Base-by-base conservation (phyloP, 1,140 invertebrate species). In the Propsilocerus akamusi region DNA sequence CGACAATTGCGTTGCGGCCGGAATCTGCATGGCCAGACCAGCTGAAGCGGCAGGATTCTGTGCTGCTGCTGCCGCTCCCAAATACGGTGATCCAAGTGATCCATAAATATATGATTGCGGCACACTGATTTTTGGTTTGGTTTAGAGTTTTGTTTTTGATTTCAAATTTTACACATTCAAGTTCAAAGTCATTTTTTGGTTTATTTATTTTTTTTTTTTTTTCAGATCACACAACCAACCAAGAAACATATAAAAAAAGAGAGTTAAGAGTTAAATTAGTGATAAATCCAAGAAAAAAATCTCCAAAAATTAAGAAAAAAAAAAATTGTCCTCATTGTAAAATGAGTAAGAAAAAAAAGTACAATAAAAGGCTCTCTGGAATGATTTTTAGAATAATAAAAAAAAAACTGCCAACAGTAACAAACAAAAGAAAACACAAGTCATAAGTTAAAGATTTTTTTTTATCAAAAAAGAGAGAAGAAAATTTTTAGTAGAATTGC, bases 41-140 rank as follows among this genome's bases (percentile, higher is more conserved):
- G 66, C 65, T 2, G 65, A 61, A 0, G 61, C 53, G 41, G 65
- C 62, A 50, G 70, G 76, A 63, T 65, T 72, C 61, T 66, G 74
- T 55, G 67, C 74, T 54, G 61, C 68, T 54, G 69, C 68, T 52
- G 65, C 68, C 4, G 78, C 71, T 20, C 76, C 67, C 61, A 81
- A 64, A 62, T 81, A 82, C 25, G 69, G 70, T 41, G 34, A 14
- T 50, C 66, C 58, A 10, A 72, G 72, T 25, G 78, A 75, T 51
- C 80, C 78, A 61, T 83, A 84, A 64, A 83, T 72, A 64, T 83
- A 85, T 11, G 80, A 77, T 25, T 78, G 80, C 52, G 80, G 80
- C 58, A 84, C 72, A 61, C 81, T 82, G 74, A 52, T 71, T n/a
- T n/a, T n/a, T n/a, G n/a, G n/a, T n/a, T n/a, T n/a, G n/a, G 17